A percentile compares a stretch with the other conserved stretches of the same genome.
These are phyloP conservation scores for Cardiocondyla obscurior DNA, from an alignment of 1,140 invertebrate species.

Conservation along the genomic window DNA sequence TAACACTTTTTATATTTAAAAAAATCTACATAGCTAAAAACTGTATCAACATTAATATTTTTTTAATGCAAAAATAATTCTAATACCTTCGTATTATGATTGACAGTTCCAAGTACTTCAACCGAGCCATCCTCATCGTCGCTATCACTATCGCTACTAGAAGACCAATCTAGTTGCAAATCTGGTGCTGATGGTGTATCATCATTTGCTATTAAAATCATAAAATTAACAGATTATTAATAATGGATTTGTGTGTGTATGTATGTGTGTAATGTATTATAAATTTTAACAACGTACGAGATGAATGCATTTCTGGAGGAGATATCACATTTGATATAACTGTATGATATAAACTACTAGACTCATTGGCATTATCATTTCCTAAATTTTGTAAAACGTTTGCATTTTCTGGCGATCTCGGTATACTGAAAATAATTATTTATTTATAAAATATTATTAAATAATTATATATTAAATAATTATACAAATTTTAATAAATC, in stretches of 20 bases:
- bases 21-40: slow-evolving; percentile 18
- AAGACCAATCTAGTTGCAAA: slow-evolving; percentile 91
- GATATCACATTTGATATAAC: slow-evolving; percentile 67
- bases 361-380: slow-evolving; percentile 59
- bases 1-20: background rate
- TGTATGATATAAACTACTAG: slow-evolving; percentile 56
- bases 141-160: slow-evolving; percentile 83
- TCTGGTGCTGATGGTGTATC: slow-evolving; percentile 89
- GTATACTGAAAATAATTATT: slow-evolving; percentile 57
- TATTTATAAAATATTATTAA: background rate
- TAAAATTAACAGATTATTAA: slow-evolving; percentile 34
- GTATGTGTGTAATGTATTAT: background rate
- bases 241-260: background rate
- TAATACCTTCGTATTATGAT: slow-evolving; percentile 75
- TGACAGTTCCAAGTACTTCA: slow-evolving; percentile 82
- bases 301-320: slow-evolving; percentile 67
- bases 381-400: slow-evolving; percentile 48
- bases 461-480: background rate
- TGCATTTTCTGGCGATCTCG: slow-evolving; percentile 50
- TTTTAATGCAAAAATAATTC: too few species aligned
- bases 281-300: slow-evolving; percentile 65
- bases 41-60: too few species aligned
- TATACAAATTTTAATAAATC: background rate
- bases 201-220: slow-evolving; percentile 73
- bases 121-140: slow-evolving; percentile 87